Conservation (phyloP, 2,888 invertebrate species). For the Lithophane semibrunnea region DNA sequence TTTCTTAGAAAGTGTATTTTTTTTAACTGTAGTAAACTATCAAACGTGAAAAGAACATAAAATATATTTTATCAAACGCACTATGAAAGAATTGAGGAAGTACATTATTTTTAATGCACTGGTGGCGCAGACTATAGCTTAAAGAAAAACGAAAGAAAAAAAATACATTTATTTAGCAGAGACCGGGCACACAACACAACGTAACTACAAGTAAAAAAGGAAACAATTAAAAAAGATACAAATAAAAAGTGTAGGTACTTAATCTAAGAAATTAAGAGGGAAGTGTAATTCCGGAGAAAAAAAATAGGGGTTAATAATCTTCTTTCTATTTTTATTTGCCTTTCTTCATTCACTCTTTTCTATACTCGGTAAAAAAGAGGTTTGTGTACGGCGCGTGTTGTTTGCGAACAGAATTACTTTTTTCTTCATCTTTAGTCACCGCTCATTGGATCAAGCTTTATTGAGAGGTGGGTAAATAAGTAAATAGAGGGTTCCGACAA, state of each 20-base stretch:
- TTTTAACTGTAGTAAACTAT: neutral
- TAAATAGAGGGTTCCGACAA: slow-evolving; percentile 33
- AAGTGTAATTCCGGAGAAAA: neutral
- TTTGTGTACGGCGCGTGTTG: slow-evolving; percentile 27
- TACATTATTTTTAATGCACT: too few relatives aligned
- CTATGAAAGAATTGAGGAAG: too few relatives aligned
- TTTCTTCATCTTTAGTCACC: slow-evolving; percentile 28
- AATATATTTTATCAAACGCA: too few relatives aligned
- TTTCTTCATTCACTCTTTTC: neutral
- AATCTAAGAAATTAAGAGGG: too few relatives aligned
- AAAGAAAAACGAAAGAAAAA: too few relatives aligned
- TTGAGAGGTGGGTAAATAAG: slow-evolving; percentile 34
- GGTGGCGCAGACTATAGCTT: too few relatives aligned
- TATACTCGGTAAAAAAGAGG: slow-evolving; percentile 6
- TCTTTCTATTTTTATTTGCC: neutral
- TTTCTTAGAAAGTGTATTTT: neutral
- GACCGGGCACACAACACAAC: too few relatives aligned
- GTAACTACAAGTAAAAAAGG: too few relatives aligned
- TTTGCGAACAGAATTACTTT: slow-evolving; percentile 34
- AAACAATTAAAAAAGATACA: too few relatives aligned
- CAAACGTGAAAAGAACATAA: neutral
- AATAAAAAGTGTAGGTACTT: too few relatives aligned
- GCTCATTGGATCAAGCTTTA: slow-evolving; percentile 44
- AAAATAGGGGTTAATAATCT: neutral
- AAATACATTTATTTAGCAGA: too few relatives aligned